Conservation (phyloP, 1,140 invertebrate genomes). For the Drosophila setifemur region DNA sequence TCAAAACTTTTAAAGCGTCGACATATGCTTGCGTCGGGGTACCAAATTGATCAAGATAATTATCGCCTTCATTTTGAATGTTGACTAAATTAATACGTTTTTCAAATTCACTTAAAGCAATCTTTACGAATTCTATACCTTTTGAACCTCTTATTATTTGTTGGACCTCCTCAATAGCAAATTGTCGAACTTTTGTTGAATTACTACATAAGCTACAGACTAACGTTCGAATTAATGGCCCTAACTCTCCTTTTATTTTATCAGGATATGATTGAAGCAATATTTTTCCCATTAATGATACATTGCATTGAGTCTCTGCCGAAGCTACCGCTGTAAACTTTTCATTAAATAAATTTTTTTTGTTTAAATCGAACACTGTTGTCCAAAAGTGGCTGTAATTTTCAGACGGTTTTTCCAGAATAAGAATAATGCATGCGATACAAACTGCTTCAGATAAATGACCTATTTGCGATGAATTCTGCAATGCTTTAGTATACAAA, state of each 20-base stretch:
- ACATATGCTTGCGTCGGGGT: constrained; percentile 72
- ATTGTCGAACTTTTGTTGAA: constrained; percentile 71
- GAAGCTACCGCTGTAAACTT: constrained; percentile 88
- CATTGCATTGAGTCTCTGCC: constrained; percentile 87
- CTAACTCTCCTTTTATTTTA: constrained; percentile 84
- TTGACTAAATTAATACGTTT: constrained; percentile 85
- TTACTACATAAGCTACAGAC: constrained; percentile 85
- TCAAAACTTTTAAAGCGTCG: constrained; percentile 62
- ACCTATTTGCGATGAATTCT: constrained; percentile 84
- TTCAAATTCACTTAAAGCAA: constrained; percentile 85
- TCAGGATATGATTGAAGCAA: constrained; percentile 86
- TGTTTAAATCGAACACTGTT: constrained; percentile 88
- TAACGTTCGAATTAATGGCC: constrained; percentile 85
- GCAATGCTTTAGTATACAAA: constrained; percentile 87
- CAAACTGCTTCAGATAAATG: constrained; percentile 91
- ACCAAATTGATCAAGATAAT: constrained; percentile 81
- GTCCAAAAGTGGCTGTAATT: constrained; percentile 86
- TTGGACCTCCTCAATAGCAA: constrained; percentile 73
- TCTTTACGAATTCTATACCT: constrained; percentile 51
- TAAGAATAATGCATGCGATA: constrained; percentile 89
- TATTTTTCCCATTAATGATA: constrained; percentile 86
- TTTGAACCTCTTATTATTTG: constrained; percentile 53
- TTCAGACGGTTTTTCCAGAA: constrained; percentile 83
- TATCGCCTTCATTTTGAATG: constrained; percentile 82
- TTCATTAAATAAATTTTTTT: constrained; percentile 91